Base-by-base conservation (phyloP, 2,797 vertebrate genomes). In the Diceros bicornis region DNA sequence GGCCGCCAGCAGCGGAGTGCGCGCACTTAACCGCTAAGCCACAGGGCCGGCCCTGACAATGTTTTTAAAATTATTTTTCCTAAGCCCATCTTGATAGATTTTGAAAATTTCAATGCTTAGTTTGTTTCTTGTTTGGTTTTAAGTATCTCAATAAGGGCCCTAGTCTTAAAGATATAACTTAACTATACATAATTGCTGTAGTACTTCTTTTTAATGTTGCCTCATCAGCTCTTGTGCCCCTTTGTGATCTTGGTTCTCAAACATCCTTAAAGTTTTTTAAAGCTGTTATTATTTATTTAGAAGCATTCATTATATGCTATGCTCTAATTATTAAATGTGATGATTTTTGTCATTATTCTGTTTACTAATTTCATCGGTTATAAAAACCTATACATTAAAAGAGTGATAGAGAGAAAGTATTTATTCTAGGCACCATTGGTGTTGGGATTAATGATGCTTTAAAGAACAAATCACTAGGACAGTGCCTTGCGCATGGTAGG, bases 281-380 rank as follows among this genome's bases (percentile, higher is more conserved):
- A 44, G 12, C 5, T 89, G 17, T 41, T 84, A 75, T 62, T 47
- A 52, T 81, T 78, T 52, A 84, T 74, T 84, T 62, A 85, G 52
- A 85, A 79, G 3, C 25, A 83, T 81, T 75, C 27, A 16, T 62
- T 78, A 47, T 52, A 66, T 16, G 72, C 52, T 62, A 88, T 57
- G 29, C 23, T 92, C 6, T 66, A 71, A 88, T 69, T 52, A 82
- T 21, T 77, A 59, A 52, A 94, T 85, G 78, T 72, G 57, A 88
- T 91, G 64, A 55, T 66, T 77, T 92, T 91, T 93, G 25, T 66
- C 20, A 52, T 86, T 87, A 52, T 92, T 96, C 10, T 92, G 29
- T 61, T 79, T 92, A 29, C 32, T 77, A 27, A 78, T 81, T 94
- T 89, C 10, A 92, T 94, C 62, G 90, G 62, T 47, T 85, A n/a